Conservation (phyloP, 92 coral and sea anemone genomes). For the Anthopleura xanthogrammica region DNA sequence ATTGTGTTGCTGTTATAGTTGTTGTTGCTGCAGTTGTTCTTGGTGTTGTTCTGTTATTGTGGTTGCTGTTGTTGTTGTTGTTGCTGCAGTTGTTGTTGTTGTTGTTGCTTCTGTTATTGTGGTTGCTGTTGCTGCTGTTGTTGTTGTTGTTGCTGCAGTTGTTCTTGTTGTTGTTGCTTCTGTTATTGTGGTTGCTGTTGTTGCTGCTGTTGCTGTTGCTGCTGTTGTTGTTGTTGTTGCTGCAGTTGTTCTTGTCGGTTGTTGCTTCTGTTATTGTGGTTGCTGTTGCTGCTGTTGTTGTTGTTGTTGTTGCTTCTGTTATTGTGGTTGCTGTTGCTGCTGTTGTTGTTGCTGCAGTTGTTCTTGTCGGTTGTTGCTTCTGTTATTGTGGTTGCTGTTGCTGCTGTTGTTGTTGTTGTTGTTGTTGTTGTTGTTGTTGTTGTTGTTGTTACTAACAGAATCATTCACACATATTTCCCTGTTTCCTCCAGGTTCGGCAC, state of each 20-base stretch:
- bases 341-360: neutral
- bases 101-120: no score
- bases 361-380: neutral
- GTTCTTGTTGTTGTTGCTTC: neutral
- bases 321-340: neutral
- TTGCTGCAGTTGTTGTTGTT: no score
- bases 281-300: neutral
- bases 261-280: no score
- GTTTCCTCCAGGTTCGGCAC: constrained; percentile 66
- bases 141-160: neutral
- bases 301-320: neutral
- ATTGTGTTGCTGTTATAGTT: no score
- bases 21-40: no score
- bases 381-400: neutral
- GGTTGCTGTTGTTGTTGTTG: no score
- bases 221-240: neutral
- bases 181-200: neutral
- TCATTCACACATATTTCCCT: neutral
- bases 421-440: neutral
- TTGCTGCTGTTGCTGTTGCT: no score
- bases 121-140: no score
- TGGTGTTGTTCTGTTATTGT: no score
- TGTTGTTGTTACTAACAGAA: neutral
- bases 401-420: neutral
- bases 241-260: neutral